These are phyloP conservation scores for Leptoclinus maculatus DNA, from an alignment of 2,797 vertebrate species.

Conservation along the genomic window DNA sequence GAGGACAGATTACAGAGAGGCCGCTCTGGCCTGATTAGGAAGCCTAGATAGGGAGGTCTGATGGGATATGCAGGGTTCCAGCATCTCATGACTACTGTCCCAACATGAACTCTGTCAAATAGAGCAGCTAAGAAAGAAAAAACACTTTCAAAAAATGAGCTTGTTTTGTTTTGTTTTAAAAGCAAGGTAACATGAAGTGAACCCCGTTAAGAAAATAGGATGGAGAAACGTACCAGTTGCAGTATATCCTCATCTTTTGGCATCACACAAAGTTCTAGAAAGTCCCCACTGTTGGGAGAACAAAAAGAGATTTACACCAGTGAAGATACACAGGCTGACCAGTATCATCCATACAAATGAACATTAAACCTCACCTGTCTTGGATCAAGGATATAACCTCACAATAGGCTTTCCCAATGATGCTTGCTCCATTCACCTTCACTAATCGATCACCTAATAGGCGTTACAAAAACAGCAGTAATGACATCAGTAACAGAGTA, in stretches of 20 bases:
- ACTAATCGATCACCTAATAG: constrained; percentile 95
- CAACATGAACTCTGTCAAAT: constrained; percentile 59
- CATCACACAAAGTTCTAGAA: constrained; percentile 97
- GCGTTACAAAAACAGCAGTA: background rate
- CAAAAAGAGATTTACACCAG: background rate
- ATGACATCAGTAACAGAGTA: background rate
- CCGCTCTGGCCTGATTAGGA: constrained; percentile 82
- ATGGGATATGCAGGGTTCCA: constrained; percentile 56
- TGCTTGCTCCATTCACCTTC: constrained; percentile 97
- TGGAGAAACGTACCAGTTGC: constrained; percentile 89
- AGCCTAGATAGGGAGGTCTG: constrained; percentile 77
- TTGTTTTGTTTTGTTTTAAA: constrained; percentile 1
- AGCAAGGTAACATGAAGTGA: background rate
- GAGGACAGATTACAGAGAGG: constrained; percentile 51
- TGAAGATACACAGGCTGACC: background rate
- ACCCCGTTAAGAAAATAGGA: background rate
- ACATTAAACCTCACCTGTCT: constrained; percentile 89
- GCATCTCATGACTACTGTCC: constrained; percentile 59
- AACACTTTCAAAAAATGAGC: background rate
- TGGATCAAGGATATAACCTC: constrained; percentile 98
- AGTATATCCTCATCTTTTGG: constrained; percentile 99
- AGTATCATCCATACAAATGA: background rate
- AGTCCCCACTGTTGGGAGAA: constrained; percentile 87
- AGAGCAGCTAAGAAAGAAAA: constrained; percentile 47
- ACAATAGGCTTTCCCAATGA: constrained; percentile 98